These are phyloP conservation scores for Luscinia luscinia DNA, from an alignment of 2,797 vertebrate species.

Conservation along the genomic window DNA sequence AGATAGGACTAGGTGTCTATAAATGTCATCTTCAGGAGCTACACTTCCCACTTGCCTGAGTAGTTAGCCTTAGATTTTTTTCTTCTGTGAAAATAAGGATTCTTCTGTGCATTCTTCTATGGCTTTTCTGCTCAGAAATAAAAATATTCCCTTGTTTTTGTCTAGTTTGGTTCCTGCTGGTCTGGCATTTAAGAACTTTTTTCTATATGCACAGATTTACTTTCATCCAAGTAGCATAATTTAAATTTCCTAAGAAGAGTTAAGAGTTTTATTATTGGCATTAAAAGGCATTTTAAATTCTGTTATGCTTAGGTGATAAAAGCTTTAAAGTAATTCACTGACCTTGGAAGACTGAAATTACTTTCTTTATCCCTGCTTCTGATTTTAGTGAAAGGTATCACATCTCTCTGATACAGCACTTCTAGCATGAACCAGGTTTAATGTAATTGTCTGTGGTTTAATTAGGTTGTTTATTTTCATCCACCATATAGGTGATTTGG, in stretches of 20 bases:
- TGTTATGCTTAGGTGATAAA: neutral
- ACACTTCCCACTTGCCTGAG: neutral
- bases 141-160: neutral
- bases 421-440: neutral
- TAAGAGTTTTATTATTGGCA: neutral
- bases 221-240: neutral
- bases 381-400: conserved; percentile 5
- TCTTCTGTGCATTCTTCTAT: neutral
- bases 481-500: conserved; percentile 87
- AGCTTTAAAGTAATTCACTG: neutral
- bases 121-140: neutral
- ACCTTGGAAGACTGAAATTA: neutral
- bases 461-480: conserved; percentile 44
- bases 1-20: neutral
- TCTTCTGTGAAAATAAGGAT: neutral
- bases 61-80: neutral
- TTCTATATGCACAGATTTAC: neutral
- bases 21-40: neutral
- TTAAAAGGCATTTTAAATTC: conserved; percentile 4
- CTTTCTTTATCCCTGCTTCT: neutral
- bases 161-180: neutral
- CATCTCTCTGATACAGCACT: neutral
- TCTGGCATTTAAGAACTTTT: neutral
- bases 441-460: conserved; percentile 21
- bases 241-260: neutral